Conservation (phyloP, 2,113 vertebrate species). For the Smithornis capensis region DNA sequence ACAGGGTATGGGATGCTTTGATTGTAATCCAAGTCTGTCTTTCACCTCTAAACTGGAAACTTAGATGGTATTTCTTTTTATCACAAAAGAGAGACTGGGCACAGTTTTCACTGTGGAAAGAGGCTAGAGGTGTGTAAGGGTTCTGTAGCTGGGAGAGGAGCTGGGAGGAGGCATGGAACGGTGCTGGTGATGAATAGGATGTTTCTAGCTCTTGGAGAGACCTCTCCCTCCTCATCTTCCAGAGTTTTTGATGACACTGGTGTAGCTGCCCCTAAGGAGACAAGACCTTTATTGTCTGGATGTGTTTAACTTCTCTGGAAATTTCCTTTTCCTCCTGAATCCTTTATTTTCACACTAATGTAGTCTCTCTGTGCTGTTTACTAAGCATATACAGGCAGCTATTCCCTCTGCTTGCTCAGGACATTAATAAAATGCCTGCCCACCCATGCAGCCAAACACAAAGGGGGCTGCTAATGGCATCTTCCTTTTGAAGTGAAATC, state of each 20-base stretch:
- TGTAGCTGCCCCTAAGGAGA: not conserved
- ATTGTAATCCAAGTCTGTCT: not conserved
- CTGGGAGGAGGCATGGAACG: not conserved
- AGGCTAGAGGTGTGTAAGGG: not conserved
- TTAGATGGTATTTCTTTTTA: not conserved
- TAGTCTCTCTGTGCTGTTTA: not conserved
- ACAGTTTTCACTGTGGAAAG: not conserved
- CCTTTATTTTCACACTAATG: not conserved
- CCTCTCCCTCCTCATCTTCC: not conserved
- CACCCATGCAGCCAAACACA: conserved; percentile 20
- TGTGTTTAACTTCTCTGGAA: not conserved
- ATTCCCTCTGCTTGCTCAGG: not conserved
- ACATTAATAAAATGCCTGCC: conserved; percentile 30
- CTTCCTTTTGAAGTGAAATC: conserved; percentile 53
- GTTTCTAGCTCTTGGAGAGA: not conserved
- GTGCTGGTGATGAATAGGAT: not conserved
- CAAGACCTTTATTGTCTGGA: not conserved
- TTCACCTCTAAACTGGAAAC: not conserved
- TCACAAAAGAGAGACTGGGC: not conserved
- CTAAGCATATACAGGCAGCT: not conserved
- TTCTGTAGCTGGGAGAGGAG: not conserved
- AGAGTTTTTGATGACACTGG: not conserved
- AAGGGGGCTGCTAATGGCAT: conserved; percentile 51
- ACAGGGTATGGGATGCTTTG: not conserved
- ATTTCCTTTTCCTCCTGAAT: not conserved